These are phyloP conservation scores for Notoglanidium macrostoma DNA, from an alignment of 2,797 vertebrate genomes.

Conservation along the genomic window DNA sequence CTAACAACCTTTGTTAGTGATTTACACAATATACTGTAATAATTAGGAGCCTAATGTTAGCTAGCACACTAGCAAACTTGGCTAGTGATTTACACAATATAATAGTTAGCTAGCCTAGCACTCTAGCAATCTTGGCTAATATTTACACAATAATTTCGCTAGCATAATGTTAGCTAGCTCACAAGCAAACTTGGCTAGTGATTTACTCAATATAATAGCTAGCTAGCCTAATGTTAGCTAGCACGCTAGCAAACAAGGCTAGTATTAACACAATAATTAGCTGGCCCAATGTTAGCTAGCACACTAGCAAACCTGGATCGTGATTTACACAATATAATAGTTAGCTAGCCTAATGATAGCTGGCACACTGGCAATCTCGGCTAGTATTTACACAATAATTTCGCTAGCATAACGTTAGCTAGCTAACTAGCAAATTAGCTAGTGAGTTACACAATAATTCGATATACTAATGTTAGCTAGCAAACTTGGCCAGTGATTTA, in stretches of 20 bases:
- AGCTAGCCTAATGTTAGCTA: too few species aligned
- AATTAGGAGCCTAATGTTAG: background rate
- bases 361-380: too few species aligned
- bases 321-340: background rate
- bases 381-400: too few species aligned
- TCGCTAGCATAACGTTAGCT: too few species aligned
- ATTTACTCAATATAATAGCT: background rate
- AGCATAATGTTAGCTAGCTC: too few species aligned
- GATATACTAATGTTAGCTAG: background rate
- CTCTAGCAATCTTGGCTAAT: too few species aligned
- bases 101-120: background rate
- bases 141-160: too few species aligned
- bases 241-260: too few species aligned
- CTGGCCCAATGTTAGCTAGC: background rate
- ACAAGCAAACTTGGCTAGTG: background rate
- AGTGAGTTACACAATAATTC: too few species aligned
- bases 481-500: background rate
- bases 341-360: background rate
- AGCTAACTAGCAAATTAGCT: too few species aligned
- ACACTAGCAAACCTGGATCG: background rate
- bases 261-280: background rate
- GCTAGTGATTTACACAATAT: background rate
- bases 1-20: background rate
- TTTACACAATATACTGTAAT: background rate
- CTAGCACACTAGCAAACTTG: background rate